Percentiles rank a stretch among this genome's conserved stretches.
These are phyloP conservation scores for Apogon talboti DNA, from an alignment of 2,797 vertebrate genomes.

Conservation along the genomic window DNA sequence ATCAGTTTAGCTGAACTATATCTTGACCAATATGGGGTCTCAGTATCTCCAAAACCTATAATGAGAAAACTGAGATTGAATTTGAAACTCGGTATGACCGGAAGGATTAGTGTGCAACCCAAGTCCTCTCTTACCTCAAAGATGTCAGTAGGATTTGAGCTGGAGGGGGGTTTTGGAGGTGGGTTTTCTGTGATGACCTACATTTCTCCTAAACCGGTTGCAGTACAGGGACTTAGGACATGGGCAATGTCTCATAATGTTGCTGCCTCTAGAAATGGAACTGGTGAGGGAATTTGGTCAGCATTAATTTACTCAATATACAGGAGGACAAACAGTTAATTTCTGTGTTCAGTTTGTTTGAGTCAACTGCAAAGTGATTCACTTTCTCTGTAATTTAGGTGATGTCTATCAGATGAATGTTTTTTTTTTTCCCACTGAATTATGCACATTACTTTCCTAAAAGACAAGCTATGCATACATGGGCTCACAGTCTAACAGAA, in stretches of 20 bases:
- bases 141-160: conserved; percentile 76
- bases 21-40: conserved; percentile 81
- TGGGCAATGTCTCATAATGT: conserved; percentile 58
- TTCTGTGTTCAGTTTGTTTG: conserved; percentile 32
- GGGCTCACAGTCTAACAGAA: conserved; percentile 5
- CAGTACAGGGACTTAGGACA: conserved; percentile 66
- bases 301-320: conserved; percentile 42
- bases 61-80: conserved; percentile 85
- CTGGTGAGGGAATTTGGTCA: conserved; percentile 37
- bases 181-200: conserved; percentile 77
- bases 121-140: conserved; percentile 77
- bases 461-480: conserved; percentile 10
- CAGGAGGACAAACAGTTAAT: conserved; percentile 32
- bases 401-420: conserved; percentile 19
- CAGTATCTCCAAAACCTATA: conserved; percentile 80
- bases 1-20: conserved; percentile 84
- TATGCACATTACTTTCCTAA: conserved; percentile 14
- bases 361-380: conserved; percentile 31
- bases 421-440: conserved; percentile 5
- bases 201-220: conserved; percentile 75
- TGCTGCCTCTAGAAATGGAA: conserved; percentile 61
- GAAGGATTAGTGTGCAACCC: conserved; percentile 79
- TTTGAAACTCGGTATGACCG: conserved; percentile 83
- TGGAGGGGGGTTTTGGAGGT: conserved; percentile 59
- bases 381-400: conserved; percentile 10